Percentiles rank a stretch among this genome's conserved stretches.
phyloP scores from a whole-genome alignment of 2,888 invertebrate species.

The Lochmaea capreae region DNA sequence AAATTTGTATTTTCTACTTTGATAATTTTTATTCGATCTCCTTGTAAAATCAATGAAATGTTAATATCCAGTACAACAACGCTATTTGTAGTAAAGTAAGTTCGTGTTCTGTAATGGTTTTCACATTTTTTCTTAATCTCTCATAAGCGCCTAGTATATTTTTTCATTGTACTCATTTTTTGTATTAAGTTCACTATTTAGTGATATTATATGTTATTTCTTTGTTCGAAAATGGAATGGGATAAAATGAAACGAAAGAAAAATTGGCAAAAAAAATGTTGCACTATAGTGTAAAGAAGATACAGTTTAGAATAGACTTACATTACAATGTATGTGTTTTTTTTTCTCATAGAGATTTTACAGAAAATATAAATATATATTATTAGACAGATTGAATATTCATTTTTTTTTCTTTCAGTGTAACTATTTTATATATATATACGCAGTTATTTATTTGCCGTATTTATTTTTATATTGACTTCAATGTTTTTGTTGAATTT shows the following conservation, averaged over 20 bases:
- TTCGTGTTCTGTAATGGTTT: background rate
- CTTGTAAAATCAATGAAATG: background rate
- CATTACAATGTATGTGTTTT: conserved; percentile 56
- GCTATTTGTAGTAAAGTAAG: too few species aligned
- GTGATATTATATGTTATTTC: conserved; percentile 49
- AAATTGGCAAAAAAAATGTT: conserved; percentile 56
- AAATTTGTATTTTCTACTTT: too few species aligned
- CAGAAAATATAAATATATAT: conserved; percentile 18
- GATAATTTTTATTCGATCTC: background rate
- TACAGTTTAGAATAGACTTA: conserved; percentile 58
- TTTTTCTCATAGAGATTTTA: conserved; percentile 47
- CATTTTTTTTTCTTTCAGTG: conserved; percentile 25
- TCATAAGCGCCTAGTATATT: background rate
- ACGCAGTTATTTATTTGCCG: conserved; percentile 43
- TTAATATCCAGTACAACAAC: background rate
- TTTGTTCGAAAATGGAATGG: conserved; percentile 53
- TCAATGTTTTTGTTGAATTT: conserved; percentile 1
- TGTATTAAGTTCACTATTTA: conserved; percentile 53
- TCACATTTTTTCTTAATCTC: conserved; percentile 10
- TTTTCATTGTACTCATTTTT: conserved; percentile 25
- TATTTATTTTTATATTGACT: background rate
- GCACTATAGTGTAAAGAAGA: conserved; percentile 59
- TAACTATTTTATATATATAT: conserved; percentile 25
- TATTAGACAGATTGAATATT: conserved; percentile 29
- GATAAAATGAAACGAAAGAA: conserved; percentile 39